These are phyloP conservation scores for Hypsibius dujardini DNA, from an alignment of 1,140 invertebrate genomes.

Conservation along the genomic window DNA sequence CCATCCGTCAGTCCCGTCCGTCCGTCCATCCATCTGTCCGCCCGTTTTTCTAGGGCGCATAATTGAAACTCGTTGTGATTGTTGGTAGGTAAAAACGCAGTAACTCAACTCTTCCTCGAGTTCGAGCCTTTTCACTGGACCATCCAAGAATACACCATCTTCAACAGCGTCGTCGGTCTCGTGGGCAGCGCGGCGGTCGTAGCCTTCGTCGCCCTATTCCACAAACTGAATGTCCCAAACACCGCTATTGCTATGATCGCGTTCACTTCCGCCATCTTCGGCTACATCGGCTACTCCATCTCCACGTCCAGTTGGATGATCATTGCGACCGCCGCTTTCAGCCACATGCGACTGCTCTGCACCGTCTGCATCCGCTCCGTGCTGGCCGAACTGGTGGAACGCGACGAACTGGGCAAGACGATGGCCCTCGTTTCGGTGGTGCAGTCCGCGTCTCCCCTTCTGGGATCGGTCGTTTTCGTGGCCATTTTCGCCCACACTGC, in stretches of 20 bases:
- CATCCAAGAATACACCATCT: background rate
- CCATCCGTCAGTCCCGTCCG: no score
- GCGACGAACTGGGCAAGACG: background rate
- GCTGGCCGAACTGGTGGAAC: background rate
- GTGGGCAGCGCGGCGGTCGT: background rate
- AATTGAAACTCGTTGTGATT: no score
- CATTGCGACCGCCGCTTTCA: background rate
- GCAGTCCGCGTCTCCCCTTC: background rate
- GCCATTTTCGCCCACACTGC: background rate
- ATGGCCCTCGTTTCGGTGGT: background rate
- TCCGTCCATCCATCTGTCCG: no score
- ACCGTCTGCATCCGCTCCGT: background rate
- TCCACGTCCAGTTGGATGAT: background rate
- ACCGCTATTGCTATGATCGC: background rate
- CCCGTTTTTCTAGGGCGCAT: no score
- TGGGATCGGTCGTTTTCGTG: background rate
- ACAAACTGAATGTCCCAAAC: background rate
- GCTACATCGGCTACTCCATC: slow-evolving; percentile 5
- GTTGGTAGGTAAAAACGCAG: background rate
- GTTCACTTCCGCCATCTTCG: slow-evolving; percentile 1
- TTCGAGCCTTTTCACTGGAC: slow-evolving; percentile 8
- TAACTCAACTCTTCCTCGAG: background rate
- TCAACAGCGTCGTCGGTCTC: background rate
- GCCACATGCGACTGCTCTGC: background rate
- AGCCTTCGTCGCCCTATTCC: background rate